A percentile compares a stretch with the other conserved stretches of the same genome.
phyloP scores from a whole-genome alignment of 2,797 vertebrate species.

The Morus bassanus region DNA sequence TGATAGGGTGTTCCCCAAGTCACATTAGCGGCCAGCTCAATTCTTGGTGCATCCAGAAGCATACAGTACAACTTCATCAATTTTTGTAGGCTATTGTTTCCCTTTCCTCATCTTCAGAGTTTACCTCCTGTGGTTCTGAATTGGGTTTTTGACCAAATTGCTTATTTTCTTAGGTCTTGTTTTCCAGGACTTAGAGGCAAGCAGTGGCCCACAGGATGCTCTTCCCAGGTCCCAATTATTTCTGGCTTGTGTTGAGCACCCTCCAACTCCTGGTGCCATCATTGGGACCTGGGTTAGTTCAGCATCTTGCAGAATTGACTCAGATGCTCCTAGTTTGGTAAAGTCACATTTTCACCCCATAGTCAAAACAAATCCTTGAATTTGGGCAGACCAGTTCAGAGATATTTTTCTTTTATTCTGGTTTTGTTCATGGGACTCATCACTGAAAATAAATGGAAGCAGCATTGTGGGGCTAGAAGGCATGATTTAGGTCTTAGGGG shows the following conservation, averaged over 20 bases:
- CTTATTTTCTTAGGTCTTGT: neutral
- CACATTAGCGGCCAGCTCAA: neutral
- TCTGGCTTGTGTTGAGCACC: neutral
- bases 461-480: neutral
- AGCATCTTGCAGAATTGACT: neutral
- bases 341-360: neutral
- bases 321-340: neutral
- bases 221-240: neutral
- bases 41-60: neutral
- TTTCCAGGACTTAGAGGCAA: neutral
- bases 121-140: neutral
- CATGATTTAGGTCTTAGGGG: neutral
- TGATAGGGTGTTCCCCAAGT: neutral
- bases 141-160: neutral
- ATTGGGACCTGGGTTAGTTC: neutral
- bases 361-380: neutral
- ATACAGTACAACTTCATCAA: rapidly evolving
- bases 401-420: neutral
- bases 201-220: neutral
- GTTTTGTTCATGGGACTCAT: neutral
- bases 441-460: neutral
- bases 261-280: neutral
- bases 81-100: neutral
- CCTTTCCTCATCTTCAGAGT: neutral
- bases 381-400: neutral